Conservation (phyloP, 2,797 vertebrate genomes). For the Oreochromis mossambicus region DNA sequence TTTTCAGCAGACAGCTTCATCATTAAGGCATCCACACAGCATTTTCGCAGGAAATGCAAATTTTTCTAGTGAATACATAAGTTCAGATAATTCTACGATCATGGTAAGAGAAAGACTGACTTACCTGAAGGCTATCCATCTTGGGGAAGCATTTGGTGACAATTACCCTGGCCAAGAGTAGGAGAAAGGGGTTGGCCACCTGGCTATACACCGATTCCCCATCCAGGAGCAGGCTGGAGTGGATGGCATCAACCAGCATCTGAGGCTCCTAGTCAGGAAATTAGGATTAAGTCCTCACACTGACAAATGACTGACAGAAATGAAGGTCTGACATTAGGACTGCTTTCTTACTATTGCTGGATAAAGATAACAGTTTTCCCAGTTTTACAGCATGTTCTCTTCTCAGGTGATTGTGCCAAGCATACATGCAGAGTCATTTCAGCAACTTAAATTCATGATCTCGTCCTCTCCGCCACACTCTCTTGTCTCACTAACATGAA, state of each 20-base stretch:
- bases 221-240: constrained; percentile 82
- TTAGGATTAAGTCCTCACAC: background rate
- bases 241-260: constrained; percentile 61
- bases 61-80: background rate
- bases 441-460: background rate
- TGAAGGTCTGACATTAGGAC: background rate
- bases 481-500: background rate
- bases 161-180: constrained; percentile 83
- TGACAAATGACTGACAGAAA: background rate
- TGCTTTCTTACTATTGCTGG: background rate
- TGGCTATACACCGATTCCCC: constrained; percentile 90
- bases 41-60: too few species aligned
- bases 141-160: constrained; percentile 80
- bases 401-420: background rate
- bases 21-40: too few species aligned
- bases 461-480: background rate
- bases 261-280: constrained; percentile 52
- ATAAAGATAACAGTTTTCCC: background rate
- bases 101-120: background rate
- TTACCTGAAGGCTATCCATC: constrained; percentile 84
- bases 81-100: background rate
- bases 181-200: constrained; percentile 82
- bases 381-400: background rate
- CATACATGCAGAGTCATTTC: background rate
- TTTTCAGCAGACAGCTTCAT: too few species aligned